Conservation (phyloP, 1,140 invertebrate species). For the Hyposmocoma kahamanoa region DNA sequence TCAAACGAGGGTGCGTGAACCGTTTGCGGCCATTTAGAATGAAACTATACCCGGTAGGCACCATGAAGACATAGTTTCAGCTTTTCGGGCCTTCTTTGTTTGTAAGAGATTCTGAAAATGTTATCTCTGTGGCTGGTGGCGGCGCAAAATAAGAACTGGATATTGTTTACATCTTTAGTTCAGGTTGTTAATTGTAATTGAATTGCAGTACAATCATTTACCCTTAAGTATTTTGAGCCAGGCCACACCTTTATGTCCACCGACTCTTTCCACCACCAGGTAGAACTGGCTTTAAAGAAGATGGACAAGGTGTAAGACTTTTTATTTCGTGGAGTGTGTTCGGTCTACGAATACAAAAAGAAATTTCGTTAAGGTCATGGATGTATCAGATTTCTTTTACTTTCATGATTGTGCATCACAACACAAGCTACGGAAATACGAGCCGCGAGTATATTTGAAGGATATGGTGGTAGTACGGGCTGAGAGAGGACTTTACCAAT, state of each 20-base stretch:
- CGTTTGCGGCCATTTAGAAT: constrained; percentile 11
- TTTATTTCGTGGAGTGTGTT: no score
- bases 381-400: no score
- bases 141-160: constrained; percentile 15
- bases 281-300: constrained; percentile 24
- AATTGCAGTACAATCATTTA: constrained; percentile 7
- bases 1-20: constrained; percentile 5
- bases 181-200: constrained; percentile 10
- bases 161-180: constrained; percentile 16
- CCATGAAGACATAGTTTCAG: constrained; percentile 10
- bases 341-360: no score
- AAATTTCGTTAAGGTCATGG: no score
- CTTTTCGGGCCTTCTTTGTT: constrained; percentile 9
- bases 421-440: no score
- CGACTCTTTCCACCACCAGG: constrained; percentile 38
- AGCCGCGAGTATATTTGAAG: no score
- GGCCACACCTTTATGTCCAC: constrained; percentile 16
- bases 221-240: constrained; percentile 14
- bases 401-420: no score
- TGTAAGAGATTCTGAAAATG: constrained; percentile 11
- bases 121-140: constrained; percentile 13
- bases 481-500: no score
- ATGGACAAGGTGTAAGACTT: constrained; percentile 39
- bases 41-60: constrained; percentile 12
- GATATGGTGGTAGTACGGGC: no score